Evolutionary conservation across 1,140 invertebrate genomes (phyloP), one percentile per base, ranked within the genome.

Genomic region (Cydia strobilella): DNA sequence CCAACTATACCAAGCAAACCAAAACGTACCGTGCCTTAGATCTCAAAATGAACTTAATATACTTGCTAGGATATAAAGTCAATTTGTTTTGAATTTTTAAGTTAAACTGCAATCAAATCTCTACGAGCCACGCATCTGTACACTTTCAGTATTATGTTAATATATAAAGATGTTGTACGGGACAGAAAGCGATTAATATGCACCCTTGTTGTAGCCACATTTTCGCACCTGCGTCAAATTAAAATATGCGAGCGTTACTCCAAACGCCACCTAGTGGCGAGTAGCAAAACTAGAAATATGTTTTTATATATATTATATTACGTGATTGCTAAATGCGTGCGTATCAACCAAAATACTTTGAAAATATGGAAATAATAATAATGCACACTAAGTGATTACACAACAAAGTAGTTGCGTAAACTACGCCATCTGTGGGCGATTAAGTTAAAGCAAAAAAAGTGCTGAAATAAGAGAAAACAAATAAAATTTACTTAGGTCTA

Each of bases 191-290:
- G n/a, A 42, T 69, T 69, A 69, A 35, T 69, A 69, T 69, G 65
- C 65, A 69, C 65, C 65, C 65, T 69, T 69, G 65, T 31, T 31
- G 15, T 42, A 35, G 65, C n/a, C 15, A 69, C n/a, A 66, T 12
- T 48, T 84, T 79, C 81, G 74, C 76, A 85, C 81, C 79, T 63
- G 74, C 23, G 69, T 39, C 75, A 80, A 79, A 77, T 84, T 82
- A 59, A 77, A 79, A 51, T 51, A 51, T 18, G 5, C 74, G 78
- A 80, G 81, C 79, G 77, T 75, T 80, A 81, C 82, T 48, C 1
- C n/a, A 59, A 75, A 51, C 54, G 79, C 76, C 84, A 85, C 82
- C 82, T 85, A 80, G 65, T 31, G 72, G 1, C 18, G 48, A 83
- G 73, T 79, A 85, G 82, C 35, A 72, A 62, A 75, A 75, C 48